A percentile compares a stretch with the other conserved stretches of the same genome.
Conservation (phyloP, 2,113 vertebrate genomes). For the Psittacus erithacus region DNA sequence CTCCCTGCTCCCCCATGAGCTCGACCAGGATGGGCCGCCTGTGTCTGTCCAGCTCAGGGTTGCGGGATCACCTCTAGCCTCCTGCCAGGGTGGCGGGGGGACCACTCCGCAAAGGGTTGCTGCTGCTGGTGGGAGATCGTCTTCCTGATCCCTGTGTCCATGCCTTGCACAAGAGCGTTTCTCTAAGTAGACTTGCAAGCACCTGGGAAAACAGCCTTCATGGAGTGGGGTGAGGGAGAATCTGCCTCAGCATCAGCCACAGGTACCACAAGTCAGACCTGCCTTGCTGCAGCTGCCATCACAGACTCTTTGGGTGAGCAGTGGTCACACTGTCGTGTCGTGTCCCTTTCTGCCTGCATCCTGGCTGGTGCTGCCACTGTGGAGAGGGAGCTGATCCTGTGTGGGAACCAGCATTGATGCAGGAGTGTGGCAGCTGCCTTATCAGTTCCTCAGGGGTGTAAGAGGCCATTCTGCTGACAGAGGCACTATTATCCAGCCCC, state of each 20-base stretch:
- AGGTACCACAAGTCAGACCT: neutral
- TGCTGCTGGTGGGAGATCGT: accelerated
- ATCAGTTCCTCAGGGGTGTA: neutral
- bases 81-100: neutral
- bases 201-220: neutral
- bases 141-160: accelerated
- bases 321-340: accelerated
- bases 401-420: neutral
- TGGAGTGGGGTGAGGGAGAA: neutral
- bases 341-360: neutral
- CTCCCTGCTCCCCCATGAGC: neutral
- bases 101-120: neutral
- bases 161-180: neutral
- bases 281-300: neutral
- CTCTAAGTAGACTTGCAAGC: neutral
- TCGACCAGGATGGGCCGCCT: neutral
- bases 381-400: neutral
- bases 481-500: neutral
- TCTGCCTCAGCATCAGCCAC: neutral
- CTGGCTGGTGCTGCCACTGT: neutral
- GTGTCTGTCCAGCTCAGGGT: neutral
- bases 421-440: neutral
- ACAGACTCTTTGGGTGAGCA: neutral
- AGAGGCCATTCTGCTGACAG: neutral
- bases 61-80: neutral